A percentile compares a stretch with the other conserved stretches of the same genome.
phyloP scores from a whole-genome alignment of 2,888 invertebrate species.

The Mimumesa dahlbomi region DNA sequence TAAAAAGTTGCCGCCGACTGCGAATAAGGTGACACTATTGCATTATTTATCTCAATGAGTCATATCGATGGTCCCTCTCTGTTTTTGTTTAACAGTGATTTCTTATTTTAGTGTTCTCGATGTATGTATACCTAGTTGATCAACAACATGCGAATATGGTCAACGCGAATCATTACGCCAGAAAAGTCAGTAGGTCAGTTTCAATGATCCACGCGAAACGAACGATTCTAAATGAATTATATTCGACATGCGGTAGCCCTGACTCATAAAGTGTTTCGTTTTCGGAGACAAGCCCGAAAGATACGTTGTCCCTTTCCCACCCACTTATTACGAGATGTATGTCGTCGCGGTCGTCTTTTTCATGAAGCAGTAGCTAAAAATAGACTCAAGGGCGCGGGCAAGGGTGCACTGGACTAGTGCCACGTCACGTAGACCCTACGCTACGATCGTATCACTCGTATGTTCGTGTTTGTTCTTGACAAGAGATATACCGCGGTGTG shows the following conservation, averaged over 20 bases:
- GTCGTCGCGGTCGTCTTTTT: constrained; percentile 42
- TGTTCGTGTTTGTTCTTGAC: constrained; percentile 19
- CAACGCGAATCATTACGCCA: constrained; percentile 5
- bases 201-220: constrained; percentile 5
- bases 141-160: too few relatives aligned
- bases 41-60: not conserved
- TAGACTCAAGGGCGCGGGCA: constrained; percentile 75
- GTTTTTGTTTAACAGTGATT: not conserved
- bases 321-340: constrained; percentile 25
- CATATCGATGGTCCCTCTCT: not conserved
- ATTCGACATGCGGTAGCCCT: too few relatives aligned
- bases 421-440: constrained; percentile 65
- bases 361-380: constrained; percentile 64
- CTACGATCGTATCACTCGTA: constrained; percentile 23
- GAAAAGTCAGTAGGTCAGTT: constrained; percentile 31
- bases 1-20: not conserved
- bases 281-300: constrained; percentile 4
- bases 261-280: not conserved
- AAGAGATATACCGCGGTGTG: constrained; percentile 33
- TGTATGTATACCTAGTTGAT: too few relatives aligned
- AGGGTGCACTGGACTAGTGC: constrained; percentile 66
- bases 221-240: constrained; percentile 14
- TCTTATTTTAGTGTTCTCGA: too few relatives aligned
- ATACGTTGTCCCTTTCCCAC: constrained; percentile 9
- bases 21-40: not conserved